Evolutionary conservation across 2,797 vertebrate species (phyloP).

Genomic region (Acrocephalus scirpaceus): DNA sequence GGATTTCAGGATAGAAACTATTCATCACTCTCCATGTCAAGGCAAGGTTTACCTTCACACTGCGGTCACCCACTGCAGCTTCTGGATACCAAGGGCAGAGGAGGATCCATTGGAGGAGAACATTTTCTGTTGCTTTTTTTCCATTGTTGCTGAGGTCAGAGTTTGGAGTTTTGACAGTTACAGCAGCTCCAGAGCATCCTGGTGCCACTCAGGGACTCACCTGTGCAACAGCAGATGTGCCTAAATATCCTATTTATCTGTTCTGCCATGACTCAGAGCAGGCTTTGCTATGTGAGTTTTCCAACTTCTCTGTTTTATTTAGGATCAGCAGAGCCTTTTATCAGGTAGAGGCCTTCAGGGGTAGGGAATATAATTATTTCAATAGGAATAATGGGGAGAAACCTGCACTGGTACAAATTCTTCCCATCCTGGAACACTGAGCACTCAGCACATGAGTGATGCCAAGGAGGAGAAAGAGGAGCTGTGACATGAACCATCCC

Average conservation of each 20-base stretch:
- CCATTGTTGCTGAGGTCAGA: background rate
- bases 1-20: slow-evolving; percentile 68
- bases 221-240: background rate
- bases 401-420: background rate
- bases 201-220: background rate
- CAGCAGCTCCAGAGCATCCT: background rate
- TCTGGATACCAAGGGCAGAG: background rate
- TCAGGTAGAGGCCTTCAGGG: background rate
- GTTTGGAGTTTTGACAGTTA: background rate
- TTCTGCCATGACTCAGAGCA: background rate
- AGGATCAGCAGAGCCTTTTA: background rate
- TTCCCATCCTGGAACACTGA: background rate
- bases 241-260: background rate
- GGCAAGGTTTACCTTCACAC: slow-evolving; percentile 43
- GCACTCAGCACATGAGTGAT: background rate
- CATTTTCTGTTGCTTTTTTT: background rate
- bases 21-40: slow-evolving; percentile 64
- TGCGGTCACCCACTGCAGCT: slow-evolving; percentile 26
- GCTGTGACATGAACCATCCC: background rate
- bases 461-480: background rate
- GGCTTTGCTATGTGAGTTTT: background rate
- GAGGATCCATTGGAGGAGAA: background rate
- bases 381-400: background rate
- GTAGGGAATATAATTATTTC: background rate
- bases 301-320: background rate